phyloP scores from a whole-genome alignment of 2,888 invertebrate species.

The Disparrhopalites patrizii region DNA sequence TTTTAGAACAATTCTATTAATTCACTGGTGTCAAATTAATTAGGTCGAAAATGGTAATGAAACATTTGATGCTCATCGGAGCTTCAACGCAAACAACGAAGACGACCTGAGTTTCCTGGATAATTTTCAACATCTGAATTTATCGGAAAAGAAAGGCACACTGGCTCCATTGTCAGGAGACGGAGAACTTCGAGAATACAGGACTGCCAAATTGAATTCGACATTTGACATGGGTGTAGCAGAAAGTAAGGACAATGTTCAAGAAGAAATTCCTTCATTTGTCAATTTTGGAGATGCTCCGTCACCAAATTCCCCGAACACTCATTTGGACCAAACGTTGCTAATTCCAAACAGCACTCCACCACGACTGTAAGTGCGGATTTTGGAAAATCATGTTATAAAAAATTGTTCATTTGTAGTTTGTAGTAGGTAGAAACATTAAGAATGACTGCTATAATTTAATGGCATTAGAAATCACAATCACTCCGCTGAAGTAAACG shows the following conservation, averaged over 20 bases:
- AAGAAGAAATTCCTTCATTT: slow-evolving; percentile 18
- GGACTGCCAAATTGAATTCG: background rate
- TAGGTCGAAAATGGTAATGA: slow-evolving; percentile 5
- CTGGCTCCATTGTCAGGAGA: background rate
- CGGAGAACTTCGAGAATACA: background rate
- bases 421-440: too few species aligned
- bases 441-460: too few species aligned
- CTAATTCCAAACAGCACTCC: too few species aligned
- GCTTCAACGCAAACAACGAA: background rate
- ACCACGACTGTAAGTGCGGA: too few species aligned
- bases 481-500: too few species aligned
- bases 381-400: too few species aligned
- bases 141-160: background rate
- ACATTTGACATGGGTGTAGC: slow-evolving; percentile 19
- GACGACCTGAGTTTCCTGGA: background rate
- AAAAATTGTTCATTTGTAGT: too few species aligned
- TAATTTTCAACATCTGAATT: background rate
- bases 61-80: background rate
- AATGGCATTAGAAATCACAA: too few species aligned
- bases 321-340: too few species aligned
- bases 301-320: background rate
- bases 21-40: background rate
- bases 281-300: slow-evolving; percentile 12
- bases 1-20: too few species aligned
- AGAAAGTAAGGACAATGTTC: slow-evolving; percentile 22